These are phyloP conservation scores for Hemibates koningsi DNA, from an alignment of 2,113 vertebrate genomes.

Conservation along the genomic window DNA sequence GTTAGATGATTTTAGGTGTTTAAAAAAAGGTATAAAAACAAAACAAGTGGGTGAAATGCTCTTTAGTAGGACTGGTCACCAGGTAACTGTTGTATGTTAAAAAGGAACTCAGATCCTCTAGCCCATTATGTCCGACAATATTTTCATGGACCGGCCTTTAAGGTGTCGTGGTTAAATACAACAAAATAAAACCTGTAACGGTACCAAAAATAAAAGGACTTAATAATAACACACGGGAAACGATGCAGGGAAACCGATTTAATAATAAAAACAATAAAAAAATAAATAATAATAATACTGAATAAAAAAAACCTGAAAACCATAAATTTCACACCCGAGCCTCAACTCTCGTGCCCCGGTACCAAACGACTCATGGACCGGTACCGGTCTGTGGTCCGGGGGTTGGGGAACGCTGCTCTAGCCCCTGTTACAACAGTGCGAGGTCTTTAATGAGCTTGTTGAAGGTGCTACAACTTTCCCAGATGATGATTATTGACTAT, in stretches of 20 bases:
- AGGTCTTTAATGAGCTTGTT: background rate
- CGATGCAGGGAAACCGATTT: background rate
- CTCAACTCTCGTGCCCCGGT: accelerated
- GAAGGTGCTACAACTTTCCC: background rate
- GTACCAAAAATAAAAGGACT: background rate
- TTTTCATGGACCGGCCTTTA: background rate
- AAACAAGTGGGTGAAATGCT: background rate
- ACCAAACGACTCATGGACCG: background rate
- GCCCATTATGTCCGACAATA: background rate
- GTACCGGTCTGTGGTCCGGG: background rate
- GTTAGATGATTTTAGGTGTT: background rate
- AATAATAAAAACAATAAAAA: background rate
- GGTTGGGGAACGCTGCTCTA: background rate
- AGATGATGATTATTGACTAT: background rate
- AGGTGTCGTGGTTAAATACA: background rate
- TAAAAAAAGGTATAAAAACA: background rate
- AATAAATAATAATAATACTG: too few species aligned
- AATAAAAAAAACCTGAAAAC: background rate
- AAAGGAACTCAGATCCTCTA: background rate
- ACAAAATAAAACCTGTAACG: background rate
- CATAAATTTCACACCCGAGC: background rate
- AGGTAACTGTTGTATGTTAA: background rate
- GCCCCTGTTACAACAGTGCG: background rate
- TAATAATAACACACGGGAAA: background rate
- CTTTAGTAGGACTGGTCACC: background rate